Percentiles rank a stretch among this genome's conserved stretches.
phyloP scores from a whole-genome alignment of 2,888 invertebrate species.

The Eumerus sabulonum region DNA sequence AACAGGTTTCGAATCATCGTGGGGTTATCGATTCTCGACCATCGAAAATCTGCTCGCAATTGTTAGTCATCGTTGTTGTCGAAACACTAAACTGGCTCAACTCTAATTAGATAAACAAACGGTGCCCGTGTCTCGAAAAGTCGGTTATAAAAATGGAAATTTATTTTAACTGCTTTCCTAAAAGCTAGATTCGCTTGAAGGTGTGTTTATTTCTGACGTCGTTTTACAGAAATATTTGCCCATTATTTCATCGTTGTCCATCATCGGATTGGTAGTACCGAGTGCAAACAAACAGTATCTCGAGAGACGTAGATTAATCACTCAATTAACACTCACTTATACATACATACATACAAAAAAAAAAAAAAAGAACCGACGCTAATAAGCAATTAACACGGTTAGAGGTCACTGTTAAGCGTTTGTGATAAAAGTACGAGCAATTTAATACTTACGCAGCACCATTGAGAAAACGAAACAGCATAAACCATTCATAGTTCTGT shows the following conservation, averaged over 20 bases:
- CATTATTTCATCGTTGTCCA: conserved; percentile 6
- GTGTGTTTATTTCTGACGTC: too few species aligned
- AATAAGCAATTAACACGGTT: conserved; percentile 54
- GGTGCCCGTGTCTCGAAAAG: conserved; percentile 4
- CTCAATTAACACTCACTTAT: conserved; percentile 51
- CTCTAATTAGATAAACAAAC: conserved; percentile 19
- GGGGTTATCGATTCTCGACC: too few species aligned
- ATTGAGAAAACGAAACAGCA: conserved; percentile 93
- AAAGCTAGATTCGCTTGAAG: conserved; percentile 9
- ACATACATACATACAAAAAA: conserved; percentile 18
- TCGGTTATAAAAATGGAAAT: conserved; percentile 6
- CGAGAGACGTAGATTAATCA: conserved; percentile 50
- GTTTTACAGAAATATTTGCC: conserved; percentile 8
- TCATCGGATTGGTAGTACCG: neutral
- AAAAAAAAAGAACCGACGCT: too few species aligned
- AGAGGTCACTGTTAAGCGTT: conserved; percentile 44
- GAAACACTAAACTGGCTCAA: neutral
- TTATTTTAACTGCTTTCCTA: conserved; percentile 10
- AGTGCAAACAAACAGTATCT: conserved; percentile 14
- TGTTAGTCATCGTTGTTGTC: neutral
- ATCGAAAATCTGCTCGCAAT: too few species aligned
- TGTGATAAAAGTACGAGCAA: conserved; percentile 12
- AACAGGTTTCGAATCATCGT: neutral
- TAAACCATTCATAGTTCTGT: conserved; percentile 92
- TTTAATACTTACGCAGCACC: conserved; percentile 92